A percentile compares a stretch with the other conserved stretches of the same genome.
phyloP scores from a whole-genome alignment of 2,797 vertebrate species.

The Phataginus tricuspis region DNA sequence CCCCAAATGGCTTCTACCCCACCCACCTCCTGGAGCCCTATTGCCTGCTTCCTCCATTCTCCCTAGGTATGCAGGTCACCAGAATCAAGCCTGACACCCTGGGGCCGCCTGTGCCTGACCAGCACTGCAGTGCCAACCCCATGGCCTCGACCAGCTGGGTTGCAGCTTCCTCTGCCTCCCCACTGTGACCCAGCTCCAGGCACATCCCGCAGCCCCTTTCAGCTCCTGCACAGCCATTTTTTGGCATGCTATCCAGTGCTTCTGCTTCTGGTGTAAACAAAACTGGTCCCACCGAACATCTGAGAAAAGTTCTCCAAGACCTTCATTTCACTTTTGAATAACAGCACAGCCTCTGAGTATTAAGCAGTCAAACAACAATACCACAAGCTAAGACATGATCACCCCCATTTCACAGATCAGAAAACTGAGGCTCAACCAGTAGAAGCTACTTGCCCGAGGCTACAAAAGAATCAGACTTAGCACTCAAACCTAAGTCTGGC shows the following conservation, averaged over 20 bases:
- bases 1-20: neutral
- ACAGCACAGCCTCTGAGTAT: neutral
- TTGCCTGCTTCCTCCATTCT: neutral
- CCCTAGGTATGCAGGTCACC: neutral
- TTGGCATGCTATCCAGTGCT: rapidly evolving
- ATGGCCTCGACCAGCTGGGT: neutral
- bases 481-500: neutral
- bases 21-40: neutral
- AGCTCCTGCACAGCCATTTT: neutral
- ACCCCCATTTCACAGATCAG: neutral
- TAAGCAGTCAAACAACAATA: neutral
- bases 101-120: too few species aligned
- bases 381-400: neutral
- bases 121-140: neutral
- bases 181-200: neutral
- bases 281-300: neutral
- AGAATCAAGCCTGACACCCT: neutral
- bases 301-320: neutral
- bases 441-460: neutral
- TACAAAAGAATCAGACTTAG: neutral
- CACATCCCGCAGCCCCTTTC: rapidly evolving
- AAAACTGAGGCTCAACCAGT: neutral
- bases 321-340: neutral
- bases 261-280: neutral
- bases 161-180: neutral